These are phyloP conservation scores for Corythoichthys haematopterus DNA, from an alignment of 2,113 vertebrate species.

Conservation along the genomic window DNA sequence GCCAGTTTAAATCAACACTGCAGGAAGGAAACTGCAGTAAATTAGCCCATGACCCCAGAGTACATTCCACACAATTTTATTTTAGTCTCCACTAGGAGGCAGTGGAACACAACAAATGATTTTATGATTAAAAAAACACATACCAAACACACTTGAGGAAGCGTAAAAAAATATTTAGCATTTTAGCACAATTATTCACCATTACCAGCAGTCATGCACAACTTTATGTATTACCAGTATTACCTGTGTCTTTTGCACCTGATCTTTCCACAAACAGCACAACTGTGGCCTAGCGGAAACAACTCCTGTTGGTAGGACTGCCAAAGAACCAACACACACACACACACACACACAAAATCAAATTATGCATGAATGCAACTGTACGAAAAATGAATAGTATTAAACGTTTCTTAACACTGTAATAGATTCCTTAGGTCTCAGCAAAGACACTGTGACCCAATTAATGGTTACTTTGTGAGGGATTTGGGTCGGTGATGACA, in stretches of 20 bases:
- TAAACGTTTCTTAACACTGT: background rate
- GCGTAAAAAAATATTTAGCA: background rate
- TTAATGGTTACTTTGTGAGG: background rate
- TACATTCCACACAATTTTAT: too few relatives aligned
- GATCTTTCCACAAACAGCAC: constrained; percentile 92
- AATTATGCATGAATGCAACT: background rate
- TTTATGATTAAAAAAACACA: background rate
- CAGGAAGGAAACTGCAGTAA: background rate
- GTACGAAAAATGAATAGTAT: background rate
- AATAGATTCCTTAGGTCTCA: background rate
- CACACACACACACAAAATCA: background rate
- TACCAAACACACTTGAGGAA: background rate
- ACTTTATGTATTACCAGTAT: background rate
- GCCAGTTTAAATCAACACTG: background rate
- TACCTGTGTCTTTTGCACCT: constrained; percentile 96
- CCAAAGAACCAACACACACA: constrained; percentile 10
- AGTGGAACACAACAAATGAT: constrained; percentile 4
- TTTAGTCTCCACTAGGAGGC: constrained; percentile 25
- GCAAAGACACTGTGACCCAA: background rate
- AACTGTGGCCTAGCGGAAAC: constrained; percentile 88
- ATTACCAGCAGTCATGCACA: background rate
- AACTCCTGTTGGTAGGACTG: constrained; percentile 84
- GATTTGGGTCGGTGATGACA: too few relatives aligned
- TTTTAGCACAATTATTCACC: background rate
- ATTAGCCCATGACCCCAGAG: background rate